Evolutionary conservation across 2,888 invertebrate genomes (phyloP), one percentile per base, ranked within the genome.

Genomic region (Sympetrum striolatum): DNA sequence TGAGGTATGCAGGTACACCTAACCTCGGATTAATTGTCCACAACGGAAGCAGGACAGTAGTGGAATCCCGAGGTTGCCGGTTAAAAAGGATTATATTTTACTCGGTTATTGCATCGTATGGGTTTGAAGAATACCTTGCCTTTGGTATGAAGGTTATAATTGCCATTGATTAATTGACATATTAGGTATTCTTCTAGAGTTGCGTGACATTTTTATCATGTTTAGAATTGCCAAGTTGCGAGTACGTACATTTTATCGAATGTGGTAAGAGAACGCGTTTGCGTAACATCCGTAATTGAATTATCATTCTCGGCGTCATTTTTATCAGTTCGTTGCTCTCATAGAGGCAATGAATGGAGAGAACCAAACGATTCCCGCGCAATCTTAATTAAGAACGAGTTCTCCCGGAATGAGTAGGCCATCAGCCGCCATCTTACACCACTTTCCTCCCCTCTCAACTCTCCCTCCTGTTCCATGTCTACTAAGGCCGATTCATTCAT

Each of bases 391-490:
- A 35, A 86, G 86, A 86, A 86, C 86, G 86, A 60, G 86, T 86
- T 86, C 86, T 86, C 60, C 86, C 39, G 86, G 86, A 82, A 82
- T 82, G 82, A 86, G 86, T 64, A 86, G 86, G 86, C 64, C 86
- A 86, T 64, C 64, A 60, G 60, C 39, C n/a, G 35, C 73, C 73
- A 73, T 73, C 73, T 73, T 73, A 73, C 73, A 73, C 25, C 73
- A 73, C 73, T 73, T 73, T 2, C 35, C 31, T 58, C 31, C 53
- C 44, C 82, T 18, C 53, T 0, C 53, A 31, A 31, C 5, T 15
- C 15, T 53, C n/a, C 14, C n/a, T 25, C 58, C 58, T 22, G 48
- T 82, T 48, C 82, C 48, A 25, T 25, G 44, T 48, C 48, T 12
- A n/a, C 25, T 15, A 31, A 25, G 81, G 31, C 35, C 64, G 58